Conservation (phyloP, 2,113 vertebrate genomes). For the Percina caprodes region DNA sequence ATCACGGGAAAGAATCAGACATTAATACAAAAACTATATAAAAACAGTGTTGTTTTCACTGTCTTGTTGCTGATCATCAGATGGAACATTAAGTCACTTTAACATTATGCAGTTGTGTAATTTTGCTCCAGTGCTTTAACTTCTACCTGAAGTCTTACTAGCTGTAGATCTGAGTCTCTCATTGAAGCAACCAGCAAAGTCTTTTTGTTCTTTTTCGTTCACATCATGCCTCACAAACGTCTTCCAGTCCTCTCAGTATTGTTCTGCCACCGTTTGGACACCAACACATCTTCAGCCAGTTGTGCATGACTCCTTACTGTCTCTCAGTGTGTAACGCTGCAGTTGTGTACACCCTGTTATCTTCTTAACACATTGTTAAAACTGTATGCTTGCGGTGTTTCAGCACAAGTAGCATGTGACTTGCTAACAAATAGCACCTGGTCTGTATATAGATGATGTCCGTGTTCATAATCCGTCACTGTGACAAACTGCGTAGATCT, state of each 20-base stretch:
- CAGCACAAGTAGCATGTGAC: conserved; percentile 22
- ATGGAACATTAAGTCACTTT: too few relatives aligned
- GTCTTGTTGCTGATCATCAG: too few relatives aligned
- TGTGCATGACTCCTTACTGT: not conserved
- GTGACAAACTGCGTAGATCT: conserved; percentile 9
- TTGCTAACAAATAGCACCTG: not conserved
- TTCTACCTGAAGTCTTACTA: too few relatives aligned
- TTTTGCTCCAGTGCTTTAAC: too few relatives aligned
- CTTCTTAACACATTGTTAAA: not conserved
- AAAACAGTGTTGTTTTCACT: too few relatives aligned
- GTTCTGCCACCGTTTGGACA: not conserved
- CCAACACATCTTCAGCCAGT: not conserved
- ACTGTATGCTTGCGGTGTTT: conserved; percentile 2
- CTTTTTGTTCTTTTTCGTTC: not conserved
- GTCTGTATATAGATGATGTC: conserved; percentile 4
- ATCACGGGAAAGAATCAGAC: too few relatives aligned
- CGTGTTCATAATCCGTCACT: conserved; percentile 1
- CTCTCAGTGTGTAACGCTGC: not conserved
- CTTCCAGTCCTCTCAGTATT: not conserved
- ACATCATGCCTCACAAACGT: not conserved
- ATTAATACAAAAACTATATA: too few relatives aligned
- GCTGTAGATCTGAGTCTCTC: not conserved
- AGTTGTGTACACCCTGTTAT: not conserved
- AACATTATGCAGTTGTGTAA: too few relatives aligned
- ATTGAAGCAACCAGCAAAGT: not conserved